Conservation (phyloP, 2,113 vertebrate species). For the Laticauda colubrina region DNA sequence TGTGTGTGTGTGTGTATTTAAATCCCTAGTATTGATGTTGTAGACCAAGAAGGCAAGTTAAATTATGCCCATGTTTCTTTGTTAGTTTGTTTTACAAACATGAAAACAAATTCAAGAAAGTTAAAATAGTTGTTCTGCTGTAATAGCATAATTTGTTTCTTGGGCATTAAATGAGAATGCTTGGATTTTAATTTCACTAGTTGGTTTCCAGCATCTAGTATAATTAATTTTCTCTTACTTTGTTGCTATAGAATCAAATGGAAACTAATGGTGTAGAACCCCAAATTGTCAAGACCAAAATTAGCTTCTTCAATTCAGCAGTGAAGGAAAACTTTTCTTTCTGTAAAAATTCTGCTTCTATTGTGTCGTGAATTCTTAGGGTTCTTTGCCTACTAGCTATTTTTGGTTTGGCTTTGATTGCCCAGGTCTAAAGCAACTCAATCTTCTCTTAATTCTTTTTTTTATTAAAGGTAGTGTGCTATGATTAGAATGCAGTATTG, state of each 20-base stretch:
- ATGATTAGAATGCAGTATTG: background rate
- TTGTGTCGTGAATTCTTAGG: constrained; percentile 57
- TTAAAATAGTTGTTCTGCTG: constrained; percentile 54
- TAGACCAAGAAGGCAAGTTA: background rate
- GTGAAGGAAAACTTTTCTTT: constrained; percentile 71
- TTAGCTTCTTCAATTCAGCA: constrained; percentile 77
- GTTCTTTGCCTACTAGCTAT: constrained; percentile 67
- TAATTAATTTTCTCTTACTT: constrained; percentile 84
- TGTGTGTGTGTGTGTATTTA: background rate
- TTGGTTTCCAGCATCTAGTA: constrained; percentile 77
- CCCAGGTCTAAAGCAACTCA: constrained; percentile 54
- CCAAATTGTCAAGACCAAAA: constrained; percentile 73
- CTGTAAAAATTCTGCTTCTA: constrained; percentile 68
- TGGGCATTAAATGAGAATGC: constrained; percentile 78
- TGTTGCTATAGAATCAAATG: constrained; percentile 76
- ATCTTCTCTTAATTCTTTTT: background rate
- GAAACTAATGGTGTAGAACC: constrained; percentile 81
- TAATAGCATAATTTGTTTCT: constrained; percentile 77
- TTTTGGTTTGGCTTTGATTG: constrained; percentile 72
- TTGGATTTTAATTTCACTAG: constrained; percentile 82
- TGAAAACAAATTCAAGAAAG: constrained; percentile 38
- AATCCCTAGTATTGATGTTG: background rate
- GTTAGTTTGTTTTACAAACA: constrained; percentile 49
- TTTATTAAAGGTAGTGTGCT: background rate
- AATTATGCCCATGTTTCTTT: constrained; percentile 30